phyloP scores from a whole-genome alignment of 2,888 invertebrate species.

The Drosophila mimetica region DNA sequence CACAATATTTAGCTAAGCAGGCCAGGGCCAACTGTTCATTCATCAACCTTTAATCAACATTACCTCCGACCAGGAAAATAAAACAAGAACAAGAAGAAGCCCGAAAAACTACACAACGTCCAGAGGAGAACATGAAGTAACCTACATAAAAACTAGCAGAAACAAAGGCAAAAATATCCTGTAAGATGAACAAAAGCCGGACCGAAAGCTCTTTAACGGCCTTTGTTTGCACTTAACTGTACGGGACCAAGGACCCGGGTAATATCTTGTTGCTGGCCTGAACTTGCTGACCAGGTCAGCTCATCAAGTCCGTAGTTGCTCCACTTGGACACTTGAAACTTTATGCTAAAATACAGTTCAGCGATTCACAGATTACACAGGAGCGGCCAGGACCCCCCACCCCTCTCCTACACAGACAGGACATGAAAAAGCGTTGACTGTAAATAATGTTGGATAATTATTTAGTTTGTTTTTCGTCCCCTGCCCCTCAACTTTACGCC shows the following conservation, averaged over 20 bases:
- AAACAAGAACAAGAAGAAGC: constrained; percentile 4
- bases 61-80: constrained; percentile 37
- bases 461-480: constrained; percentile 66
- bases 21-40: constrained; percentile 51
- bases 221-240: constrained; percentile 65
- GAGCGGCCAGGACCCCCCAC: neutral
- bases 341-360: constrained; percentile 76
- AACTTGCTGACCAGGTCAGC: constrained; percentile 52
- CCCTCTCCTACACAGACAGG: constrained; percentile 14
- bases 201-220: constrained; percentile 44
- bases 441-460: constrained; percentile 77
- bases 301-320: constrained; percentile 42
- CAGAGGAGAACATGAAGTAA: constrained; percentile 18
- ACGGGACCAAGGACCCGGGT: constrained; percentile 32
- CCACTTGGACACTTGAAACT: constrained; percentile 58
- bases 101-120: constrained; percentile 28
- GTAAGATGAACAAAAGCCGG: constrained; percentile 47
- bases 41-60: constrained; percentile 52
- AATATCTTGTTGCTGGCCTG: constrained; percentile 38
- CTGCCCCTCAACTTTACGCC: constrained; percentile 25
- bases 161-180: constrained; percentile 44
- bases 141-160: constrained; percentile 46
- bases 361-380: constrained; percentile 54
- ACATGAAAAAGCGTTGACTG: constrained; percentile 65
- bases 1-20: constrained; percentile 29